A percentile compares a stretch with the other conserved stretches of the same genome.
Evolutionary conservation across 2,113 vertebrate genomes (phyloP).

Genomic region (Anas platyrhynchos): DNA sequence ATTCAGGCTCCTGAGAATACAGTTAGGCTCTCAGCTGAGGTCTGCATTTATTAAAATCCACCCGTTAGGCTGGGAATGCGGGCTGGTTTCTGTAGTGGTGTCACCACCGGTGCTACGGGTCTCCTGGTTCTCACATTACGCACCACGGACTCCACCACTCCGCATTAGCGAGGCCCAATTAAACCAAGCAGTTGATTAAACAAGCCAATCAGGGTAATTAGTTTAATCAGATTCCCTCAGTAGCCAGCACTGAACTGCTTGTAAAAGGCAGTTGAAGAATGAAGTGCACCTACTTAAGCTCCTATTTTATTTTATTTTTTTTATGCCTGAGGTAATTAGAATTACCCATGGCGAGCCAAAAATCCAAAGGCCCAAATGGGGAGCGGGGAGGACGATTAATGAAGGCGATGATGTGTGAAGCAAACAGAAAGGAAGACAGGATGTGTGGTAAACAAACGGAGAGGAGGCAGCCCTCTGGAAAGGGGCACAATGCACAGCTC

Average conservation of each 20-base stretch:
- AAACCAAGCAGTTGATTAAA: constrained; percentile 76
- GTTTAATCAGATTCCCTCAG: constrained; percentile 86
- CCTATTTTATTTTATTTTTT: constrained; percentile 64
- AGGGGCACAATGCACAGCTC: constrained; percentile 32
- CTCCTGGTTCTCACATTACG: constrained; percentile 88
- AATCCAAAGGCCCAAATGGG: constrained; percentile 80
- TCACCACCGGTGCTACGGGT: constrained; percentile 82
- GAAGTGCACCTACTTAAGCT: constrained; percentile 82
- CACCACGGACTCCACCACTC: constrained; percentile 72
- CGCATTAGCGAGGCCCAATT: constrained; percentile 76
- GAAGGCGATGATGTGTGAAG: constrained; percentile 81
- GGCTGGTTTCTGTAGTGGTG: constrained; percentile 83
- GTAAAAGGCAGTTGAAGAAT: constrained; percentile 87
- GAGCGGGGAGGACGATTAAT: constrained; percentile 76
- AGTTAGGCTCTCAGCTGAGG: constrained; percentile 61
- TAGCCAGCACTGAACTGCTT: constrained; percentile 78
- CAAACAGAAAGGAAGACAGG: constrained; percentile 80
- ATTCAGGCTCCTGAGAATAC: constrained; percentile 74
- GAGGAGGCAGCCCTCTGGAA: constrained; percentile 65
- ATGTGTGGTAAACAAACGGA: constrained; percentile 85
- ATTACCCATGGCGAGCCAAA: constrained; percentile 82
- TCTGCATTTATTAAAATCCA: constrained; percentile 68
- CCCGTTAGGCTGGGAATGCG: constrained; percentile 74
- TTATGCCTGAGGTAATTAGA: constrained; percentile 86
- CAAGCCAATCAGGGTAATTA: constrained; percentile 87